Percentiles rank a stretch among this genome's conserved stretches.
These are phyloP conservation scores for Pemphigus obesinymphae DNA, from an alignment of 1,140 invertebrate species.

Conservation along the genomic window DNA sequence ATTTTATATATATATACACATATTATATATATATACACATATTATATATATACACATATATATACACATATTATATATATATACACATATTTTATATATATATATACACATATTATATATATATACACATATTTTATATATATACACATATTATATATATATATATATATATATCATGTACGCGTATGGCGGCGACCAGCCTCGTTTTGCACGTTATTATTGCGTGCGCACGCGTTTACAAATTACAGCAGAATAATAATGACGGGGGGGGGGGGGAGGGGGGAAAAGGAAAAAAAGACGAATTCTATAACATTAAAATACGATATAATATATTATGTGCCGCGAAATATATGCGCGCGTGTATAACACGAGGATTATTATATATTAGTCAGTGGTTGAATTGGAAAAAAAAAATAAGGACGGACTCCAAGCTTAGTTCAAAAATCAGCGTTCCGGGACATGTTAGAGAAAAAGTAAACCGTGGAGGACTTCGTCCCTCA, in stretches of 20 bases:
- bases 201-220: constrained; percentile 23
- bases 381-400: no score
- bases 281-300: no score
- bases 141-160: background rate
- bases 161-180: background rate
- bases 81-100: no score
- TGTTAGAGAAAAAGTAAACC: no score
- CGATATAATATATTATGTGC: no score
- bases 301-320: background rate
- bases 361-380: background rate
- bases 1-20: no score
- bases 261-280: no score
- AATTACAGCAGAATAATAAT: background rate
- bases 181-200: background rate
- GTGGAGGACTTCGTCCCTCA: no score
- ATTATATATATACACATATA: background rate
- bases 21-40: background rate
- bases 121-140: background rate
- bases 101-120: no score
- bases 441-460: no score
- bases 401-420: no score
- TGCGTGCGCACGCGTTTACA: background rate
- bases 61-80: background rate
- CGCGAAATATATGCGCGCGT: background rate
- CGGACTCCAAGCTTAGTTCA: no score